Base-by-base conservation (phyloP, 2,113 vertebrate genomes). In the Puma concolor region DNA sequence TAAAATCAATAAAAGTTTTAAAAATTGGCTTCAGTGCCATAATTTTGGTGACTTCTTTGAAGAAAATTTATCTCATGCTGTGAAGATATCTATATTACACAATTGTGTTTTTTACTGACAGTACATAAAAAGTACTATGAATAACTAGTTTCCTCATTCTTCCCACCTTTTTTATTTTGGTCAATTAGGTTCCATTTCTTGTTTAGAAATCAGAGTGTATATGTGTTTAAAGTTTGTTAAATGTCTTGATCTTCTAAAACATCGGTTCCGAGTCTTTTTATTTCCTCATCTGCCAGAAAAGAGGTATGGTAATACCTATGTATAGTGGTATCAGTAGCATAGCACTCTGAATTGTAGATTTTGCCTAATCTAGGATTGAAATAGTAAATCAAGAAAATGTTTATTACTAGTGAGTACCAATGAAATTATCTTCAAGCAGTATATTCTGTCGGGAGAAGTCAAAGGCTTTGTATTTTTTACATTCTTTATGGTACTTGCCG, bases 1-100 rank as follows among this genome's bases (percentile, higher is more conserved):
- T 91, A 96, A 98, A 95, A 82, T 97, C 81, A 98, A 98, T 97
- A 97, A 98, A 98, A 85, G 48, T 66, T 91, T 95, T 23, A 96
- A 97, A 92, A 96, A 89, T 54, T 87, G 36, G 48, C n/a, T 63
- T 97, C 23, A 33, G 31, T 95, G 80, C 76, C 25, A 72, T 97
- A 88, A 88, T 93, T 97, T 96, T 96, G 88, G 38, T 93, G 87
- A 82, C 7, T 82, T 95, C 31, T 88, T 85, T 74, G 57, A 67
- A 92, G 57, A 88, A 71, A 95, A 44, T 76, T 50, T 80, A 72
- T 93, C 33, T 94, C 50, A 76, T 86, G 88, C 60, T 88, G 0
- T 81, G 87, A 71, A 88, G n/a, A 50, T 88, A 14, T 82, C 71
- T 52, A 12, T 91, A 11, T 97, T 80, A 81, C 3, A 80, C 60